A percentile compares a stretch with the other conserved stretches of the same genome.
Evolutionary conservation across 2,797 vertebrate genomes (phyloP).

Genomic region (Megaceryle alcyon): DNA sequence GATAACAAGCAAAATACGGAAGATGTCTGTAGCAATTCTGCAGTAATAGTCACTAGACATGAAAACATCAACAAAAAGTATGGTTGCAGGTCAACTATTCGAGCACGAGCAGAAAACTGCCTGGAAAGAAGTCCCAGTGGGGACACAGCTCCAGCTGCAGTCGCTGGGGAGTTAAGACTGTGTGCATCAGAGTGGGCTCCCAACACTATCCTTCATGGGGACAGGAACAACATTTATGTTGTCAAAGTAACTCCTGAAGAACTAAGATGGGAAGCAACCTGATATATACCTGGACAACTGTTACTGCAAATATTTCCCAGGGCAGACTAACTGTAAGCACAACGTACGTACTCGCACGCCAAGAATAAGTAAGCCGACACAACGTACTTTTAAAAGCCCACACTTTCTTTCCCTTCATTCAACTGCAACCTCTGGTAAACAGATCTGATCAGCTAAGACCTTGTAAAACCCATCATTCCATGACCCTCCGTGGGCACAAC

Average conservation of each 20-base stretch:
- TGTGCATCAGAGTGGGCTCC: not conserved
- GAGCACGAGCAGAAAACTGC: not conserved
- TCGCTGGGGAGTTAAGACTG: not conserved
- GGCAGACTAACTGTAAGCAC: not conserved
- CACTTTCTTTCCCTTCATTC: not conserved
- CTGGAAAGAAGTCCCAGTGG: not conserved
- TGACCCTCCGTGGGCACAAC: fast-evolving
- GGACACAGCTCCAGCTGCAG: fast-evolving
- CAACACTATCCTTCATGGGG: fast-evolving
- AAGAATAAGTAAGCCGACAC: not conserved
- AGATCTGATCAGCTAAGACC: not conserved
- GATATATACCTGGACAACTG: not conserved
- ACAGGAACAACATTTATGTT: not conserved
- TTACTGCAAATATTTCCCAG: not conserved
- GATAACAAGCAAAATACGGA: not conserved
- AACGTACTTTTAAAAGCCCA: fast-evolving
- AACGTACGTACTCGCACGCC: not conserved
- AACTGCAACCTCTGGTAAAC: not conserved
- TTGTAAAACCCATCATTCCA: not conserved
- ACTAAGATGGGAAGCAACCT: not conserved
- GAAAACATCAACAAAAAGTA: not conserved
- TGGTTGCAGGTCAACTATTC: not conserved
- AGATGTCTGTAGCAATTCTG: not conserved
- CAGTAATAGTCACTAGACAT: not conserved
- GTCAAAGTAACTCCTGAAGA: not conserved